Evolutionary conservation across 2,113 vertebrate species (phyloP).

Genomic region (Ammospiza nelsoni): DNA sequence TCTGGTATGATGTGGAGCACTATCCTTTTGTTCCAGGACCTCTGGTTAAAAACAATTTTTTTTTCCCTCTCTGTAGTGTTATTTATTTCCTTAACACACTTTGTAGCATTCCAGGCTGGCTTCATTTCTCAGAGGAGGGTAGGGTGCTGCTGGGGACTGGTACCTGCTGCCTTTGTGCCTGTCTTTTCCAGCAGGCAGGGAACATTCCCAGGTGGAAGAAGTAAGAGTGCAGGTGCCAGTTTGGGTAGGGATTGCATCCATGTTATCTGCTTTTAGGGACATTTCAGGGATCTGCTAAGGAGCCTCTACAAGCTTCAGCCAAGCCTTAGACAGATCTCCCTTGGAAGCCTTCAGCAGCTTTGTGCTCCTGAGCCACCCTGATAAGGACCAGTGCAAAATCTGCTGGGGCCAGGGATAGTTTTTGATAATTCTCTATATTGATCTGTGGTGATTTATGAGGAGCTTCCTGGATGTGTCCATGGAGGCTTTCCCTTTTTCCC

Average conservation of each 20-base stretch:
- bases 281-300: background rate
- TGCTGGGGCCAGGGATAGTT: background rate
- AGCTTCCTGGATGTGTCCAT: background rate
- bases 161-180: background rate
- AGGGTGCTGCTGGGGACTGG: background rate
- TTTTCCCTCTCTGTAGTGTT: background rate
- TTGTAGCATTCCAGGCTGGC: background rate
- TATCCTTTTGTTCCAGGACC: background rate
- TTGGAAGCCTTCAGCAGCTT: background rate
- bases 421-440: background rate
- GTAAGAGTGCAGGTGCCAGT: no score
- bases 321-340: background rate
- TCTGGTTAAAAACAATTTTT: background rate
- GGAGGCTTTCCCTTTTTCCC: background rate
- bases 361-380: background rate
- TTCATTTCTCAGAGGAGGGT: background rate
- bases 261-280: fast-evolving
- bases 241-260: background rate
- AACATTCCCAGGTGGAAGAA: background rate
- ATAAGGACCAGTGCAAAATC: background rate
- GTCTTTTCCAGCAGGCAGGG: background rate
- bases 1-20: background rate
- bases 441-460: background rate
- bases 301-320: background rate
- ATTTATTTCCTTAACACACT: background rate